Percentiles rank a stretch among this genome's conserved stretches.
These are phyloP conservation scores for Ecliptopera silaceata DNA, from an alignment of 2,888 invertebrate genomes.

Conservation along the genomic window DNA sequence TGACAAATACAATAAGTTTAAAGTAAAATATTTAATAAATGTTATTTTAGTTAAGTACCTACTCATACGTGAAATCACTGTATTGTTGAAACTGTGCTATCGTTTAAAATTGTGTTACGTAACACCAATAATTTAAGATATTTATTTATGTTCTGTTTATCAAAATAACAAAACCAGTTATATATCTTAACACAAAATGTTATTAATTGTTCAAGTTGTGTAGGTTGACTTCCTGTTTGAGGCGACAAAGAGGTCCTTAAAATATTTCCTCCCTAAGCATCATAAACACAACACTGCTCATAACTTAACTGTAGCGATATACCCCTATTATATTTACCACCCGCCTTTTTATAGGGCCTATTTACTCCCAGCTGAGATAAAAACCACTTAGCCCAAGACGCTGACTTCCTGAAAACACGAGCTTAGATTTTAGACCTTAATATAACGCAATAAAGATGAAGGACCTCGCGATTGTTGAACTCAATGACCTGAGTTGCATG, in stretches of 20 bases:
- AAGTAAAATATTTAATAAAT: too few species aligned
- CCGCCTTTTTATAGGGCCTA: conserved; percentile 35
- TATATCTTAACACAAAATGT: too few species aligned
- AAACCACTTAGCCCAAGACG: conserved; percentile 36
- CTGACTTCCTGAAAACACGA: conserved; percentile 18
- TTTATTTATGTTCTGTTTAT: too few species aligned
- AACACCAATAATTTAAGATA: too few species aligned
- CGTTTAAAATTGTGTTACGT: too few species aligned
- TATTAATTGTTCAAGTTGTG: neutral
- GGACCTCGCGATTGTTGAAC: neutral
- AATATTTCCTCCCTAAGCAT: conserved; percentile 25
- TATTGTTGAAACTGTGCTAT: too few species aligned
- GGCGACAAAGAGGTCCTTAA: conserved; percentile 5
- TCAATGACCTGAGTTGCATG: conserved; percentile 10
- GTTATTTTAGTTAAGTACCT: too few species aligned
- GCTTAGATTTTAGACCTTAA: conserved; percentile 20
- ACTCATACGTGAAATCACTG: too few species aligned
- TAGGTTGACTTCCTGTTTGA: neutral
- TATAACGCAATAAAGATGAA: neutral
- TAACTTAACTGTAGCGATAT: conserved; percentile 37
- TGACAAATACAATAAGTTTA: too few species aligned
- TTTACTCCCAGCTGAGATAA: conserved; percentile 37
- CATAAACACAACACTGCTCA: conserved; percentile 38
- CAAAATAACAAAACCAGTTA: too few species aligned
- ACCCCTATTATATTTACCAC: conserved; percentile 34